Base-by-base conservation (phyloP, 2,797 vertebrate species). In the Poecilia gillii region DNA sequence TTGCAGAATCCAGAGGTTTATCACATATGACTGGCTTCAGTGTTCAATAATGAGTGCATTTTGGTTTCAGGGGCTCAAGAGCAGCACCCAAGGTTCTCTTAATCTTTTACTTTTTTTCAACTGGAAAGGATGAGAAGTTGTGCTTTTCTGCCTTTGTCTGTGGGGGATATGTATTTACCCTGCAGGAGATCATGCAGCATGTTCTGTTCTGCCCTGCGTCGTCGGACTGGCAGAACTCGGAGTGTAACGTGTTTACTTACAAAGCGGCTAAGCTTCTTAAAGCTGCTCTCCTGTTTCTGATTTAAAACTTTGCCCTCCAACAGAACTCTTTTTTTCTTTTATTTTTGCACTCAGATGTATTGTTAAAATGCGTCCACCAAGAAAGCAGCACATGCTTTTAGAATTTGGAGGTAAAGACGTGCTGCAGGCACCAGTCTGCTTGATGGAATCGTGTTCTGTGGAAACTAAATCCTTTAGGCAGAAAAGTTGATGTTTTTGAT, bases 201-300 rank as follows among this genome's bases (percentile, higher is more conserved):
- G 82, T 90, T 73, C 68, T 81, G 76, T 77, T 88, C 72, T 45
- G 13, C 75, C 84, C 76, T 43, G 43, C 78, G 75, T 47, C 0
- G 41, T 72, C 3, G 33, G 47, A 71, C 81, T 78, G 75, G 79
- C 77, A 49, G 28, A 39, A 41, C 77, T 3, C 74, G 12, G 55
- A 43, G 75, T 90, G 80, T 88, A 84, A 87, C 85, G 82, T 90
- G 83, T 92, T 91, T 90, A 87, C 84, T 85, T 70, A 89, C 83
- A 89, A 83, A 83, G 81, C 75, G 13, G 75, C 81, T 88, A 88
- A 89, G 81, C 84, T 13, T 78, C 77, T 91, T 85, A 89, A 88
- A 87, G 79, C 81, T 81, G 49, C 87, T 71, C 86, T 81, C 81
- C 87, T 86, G 81, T 81, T 77, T 83, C 87, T 76, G 85, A 84